Evolutionary conservation across 2,797 vertebrate genomes (phyloP).

Genomic region (Dermochelys coriacea): DNA sequence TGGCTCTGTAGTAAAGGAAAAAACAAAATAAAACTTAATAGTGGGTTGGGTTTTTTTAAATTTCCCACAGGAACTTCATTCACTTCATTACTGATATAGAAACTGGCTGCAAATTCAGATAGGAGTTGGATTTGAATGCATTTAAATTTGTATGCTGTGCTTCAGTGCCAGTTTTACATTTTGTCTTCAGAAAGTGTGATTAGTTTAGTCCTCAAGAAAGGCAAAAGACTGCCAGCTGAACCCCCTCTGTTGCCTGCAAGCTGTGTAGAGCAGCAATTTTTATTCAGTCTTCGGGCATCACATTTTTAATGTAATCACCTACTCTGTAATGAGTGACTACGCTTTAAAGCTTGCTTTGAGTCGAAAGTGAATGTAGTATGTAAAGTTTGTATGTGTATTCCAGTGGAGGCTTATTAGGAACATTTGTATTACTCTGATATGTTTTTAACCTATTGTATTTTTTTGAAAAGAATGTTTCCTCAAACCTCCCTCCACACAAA

Average conservation of each 20-base stretch:
- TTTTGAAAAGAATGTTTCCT: not conserved
- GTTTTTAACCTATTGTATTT: not conserved
- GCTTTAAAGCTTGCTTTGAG: not conserved
- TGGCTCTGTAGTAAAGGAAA: not conserved
- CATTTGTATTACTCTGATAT: not conserved
- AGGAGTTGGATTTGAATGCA: not conserved
- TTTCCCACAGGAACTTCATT: not conserved
- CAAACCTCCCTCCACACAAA: not conserved
- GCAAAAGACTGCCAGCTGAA: not conserved
- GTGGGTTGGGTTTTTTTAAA: fast-evolving
- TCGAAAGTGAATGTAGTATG: not conserved
- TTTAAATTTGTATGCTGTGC: fast-evolving
- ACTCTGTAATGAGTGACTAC: fast-evolving
- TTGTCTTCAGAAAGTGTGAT: not conserved
- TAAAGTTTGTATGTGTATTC: not conserved
- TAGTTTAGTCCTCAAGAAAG: not conserved
- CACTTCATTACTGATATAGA: fast-evolving
- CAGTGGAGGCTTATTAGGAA: not conserved
- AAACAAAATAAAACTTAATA: not conserved
- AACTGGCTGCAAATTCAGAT: not conserved
- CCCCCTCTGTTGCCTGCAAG: not conserved
- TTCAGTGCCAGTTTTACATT: not conserved
- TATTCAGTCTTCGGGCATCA: not conserved
- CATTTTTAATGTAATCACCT: not conserved
- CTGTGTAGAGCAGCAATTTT: not conserved